Percentiles rank a stretch among this genome's conserved stretches.
phyloP scores from a whole-genome alignment of 2,113 vertebrate species.

The Rhinoptilus africanus region DNA sequence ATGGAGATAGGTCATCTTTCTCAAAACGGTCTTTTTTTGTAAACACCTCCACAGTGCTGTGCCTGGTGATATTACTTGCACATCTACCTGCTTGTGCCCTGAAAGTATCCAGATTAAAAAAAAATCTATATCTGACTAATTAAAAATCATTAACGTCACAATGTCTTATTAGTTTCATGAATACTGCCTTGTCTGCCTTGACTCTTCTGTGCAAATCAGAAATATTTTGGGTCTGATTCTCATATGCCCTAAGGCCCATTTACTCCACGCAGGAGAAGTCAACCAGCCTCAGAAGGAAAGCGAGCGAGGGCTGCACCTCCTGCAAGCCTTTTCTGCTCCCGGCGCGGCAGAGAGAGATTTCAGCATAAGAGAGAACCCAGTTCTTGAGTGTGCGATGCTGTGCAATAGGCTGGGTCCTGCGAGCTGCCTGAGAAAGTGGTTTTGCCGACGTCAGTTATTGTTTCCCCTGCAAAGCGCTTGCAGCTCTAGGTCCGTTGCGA shows the following conservation, averaged over 20 bases:
- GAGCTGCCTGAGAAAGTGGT: background rate
- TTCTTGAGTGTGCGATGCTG: background rate
- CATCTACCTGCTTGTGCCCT: conserved; percentile 38
- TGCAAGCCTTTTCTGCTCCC: background rate
- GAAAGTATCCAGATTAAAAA: conserved; percentile 44
- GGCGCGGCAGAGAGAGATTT: accelerated
- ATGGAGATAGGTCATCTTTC: background rate
- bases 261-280: background rate
- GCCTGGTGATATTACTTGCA: background rate
- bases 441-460: background rate
- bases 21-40: background rate
- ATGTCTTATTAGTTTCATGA: conserved; percentile 22
- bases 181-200: background rate
- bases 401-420: background rate
- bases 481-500: background rate
- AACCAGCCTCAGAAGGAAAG: background rate
- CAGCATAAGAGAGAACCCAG: background rate
- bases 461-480: background rate
- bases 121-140: conserved; percentile 54
- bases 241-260: background rate
- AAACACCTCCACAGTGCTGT: background rate
- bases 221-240: background rate
- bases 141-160: conserved; percentile 52
- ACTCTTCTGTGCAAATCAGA: background rate
- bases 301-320: background rate